phyloP scores from a whole-genome alignment of 2,797 vertebrate genomes.

The Pterois miles region DNA sequence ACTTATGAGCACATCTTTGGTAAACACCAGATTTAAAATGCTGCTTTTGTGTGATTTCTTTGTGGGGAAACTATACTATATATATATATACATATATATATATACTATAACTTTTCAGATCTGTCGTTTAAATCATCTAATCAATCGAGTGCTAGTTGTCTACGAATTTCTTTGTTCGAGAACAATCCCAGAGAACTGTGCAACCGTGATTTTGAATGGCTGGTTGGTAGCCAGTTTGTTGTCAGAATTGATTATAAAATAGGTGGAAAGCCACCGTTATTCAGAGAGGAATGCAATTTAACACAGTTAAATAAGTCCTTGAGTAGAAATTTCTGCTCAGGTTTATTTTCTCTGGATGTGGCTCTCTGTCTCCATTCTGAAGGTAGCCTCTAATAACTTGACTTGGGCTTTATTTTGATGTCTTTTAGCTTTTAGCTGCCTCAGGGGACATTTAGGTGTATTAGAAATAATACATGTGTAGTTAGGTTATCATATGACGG shows the following conservation, averaged over 20 bases:
- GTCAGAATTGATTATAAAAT: slow-evolving; percentile 18
- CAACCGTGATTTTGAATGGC: not conserved
- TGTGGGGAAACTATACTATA: not conserved
- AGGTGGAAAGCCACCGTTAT: slow-evolving; percentile 8
- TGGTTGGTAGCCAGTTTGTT: slow-evolving; percentile 9
- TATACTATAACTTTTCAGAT: no score
- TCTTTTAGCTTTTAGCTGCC: not conserved
- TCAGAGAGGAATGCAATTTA: slow-evolving; percentile 17
- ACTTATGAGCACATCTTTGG: not conserved
- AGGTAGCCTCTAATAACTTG: not conserved
- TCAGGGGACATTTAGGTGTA: not conserved
- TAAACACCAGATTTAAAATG: not conserved
- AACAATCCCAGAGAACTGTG: not conserved
- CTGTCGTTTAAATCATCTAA: not conserved
- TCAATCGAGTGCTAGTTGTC: not conserved
- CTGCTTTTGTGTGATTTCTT: not conserved
- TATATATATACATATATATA: no score
- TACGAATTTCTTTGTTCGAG: no score
- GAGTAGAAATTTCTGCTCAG: not conserved
- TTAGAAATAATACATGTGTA: not conserved
- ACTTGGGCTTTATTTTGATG: not conserved
- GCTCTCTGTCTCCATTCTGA: not conserved
- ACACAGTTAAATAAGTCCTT: not conserved
- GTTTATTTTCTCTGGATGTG: not conserved
- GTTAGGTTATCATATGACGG: not conserved